Percentiles rank a stretch among this genome's conserved stretches.
phyloP scores from a whole-genome alignment of 2,797 vertebrate genomes.

The Pipistrellus kuhlii region DNA sequence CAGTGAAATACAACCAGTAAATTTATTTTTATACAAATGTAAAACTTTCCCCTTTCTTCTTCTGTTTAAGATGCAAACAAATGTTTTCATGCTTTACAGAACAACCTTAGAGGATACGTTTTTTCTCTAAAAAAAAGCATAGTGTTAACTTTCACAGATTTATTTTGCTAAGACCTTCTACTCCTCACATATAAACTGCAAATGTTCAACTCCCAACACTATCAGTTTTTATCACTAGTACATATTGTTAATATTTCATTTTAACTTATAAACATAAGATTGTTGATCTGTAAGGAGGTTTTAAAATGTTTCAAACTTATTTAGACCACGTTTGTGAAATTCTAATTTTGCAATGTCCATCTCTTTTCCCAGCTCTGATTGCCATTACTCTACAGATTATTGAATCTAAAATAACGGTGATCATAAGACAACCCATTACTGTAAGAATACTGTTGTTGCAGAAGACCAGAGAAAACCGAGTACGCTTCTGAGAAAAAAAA shows the following conservation, averaged over 20 bases:
- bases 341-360: background rate
- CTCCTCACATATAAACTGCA: background rate
- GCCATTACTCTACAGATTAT: background rate
- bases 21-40: conserved; percentile 22
- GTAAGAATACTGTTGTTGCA: background rate
- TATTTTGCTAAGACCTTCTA: background rate
- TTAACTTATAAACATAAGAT: background rate
- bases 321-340: background rate
- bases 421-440: background rate
- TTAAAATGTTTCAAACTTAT: background rate
- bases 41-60: background rate
- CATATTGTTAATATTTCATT: background rate
- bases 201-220: background rate
- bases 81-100: background rate
- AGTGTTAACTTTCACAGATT: background rate
- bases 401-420: background rate
- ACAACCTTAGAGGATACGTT: background rate
- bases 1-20: background rate
- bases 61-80: conserved; percentile 24
- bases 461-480: too few species aligned
- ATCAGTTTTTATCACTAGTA: background rate
- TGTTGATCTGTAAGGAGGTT: background rate
- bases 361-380: background rate
- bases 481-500: too few species aligned
- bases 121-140: background rate